A percentile compares a stretch with the other conserved stretches of the same genome.
Conservation (phyloP, 2,797 vertebrate genomes). For the Anableps anableps region DNA sequence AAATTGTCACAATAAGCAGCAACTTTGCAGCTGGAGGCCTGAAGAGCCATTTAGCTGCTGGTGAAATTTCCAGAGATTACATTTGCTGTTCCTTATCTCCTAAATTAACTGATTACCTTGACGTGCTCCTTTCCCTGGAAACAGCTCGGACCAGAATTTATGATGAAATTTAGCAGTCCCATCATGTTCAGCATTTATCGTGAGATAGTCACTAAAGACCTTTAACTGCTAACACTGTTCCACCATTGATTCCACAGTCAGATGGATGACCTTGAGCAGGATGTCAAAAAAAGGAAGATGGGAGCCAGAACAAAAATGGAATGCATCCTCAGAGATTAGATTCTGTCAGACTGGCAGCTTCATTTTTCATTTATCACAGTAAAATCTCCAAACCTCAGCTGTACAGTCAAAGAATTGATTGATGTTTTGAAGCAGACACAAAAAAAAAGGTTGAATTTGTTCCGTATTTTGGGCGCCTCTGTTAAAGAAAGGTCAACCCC, state of each 20-base stretch:
- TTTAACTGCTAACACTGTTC: slow-evolving; percentile 32
- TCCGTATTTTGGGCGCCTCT: slow-evolving; percentile 20
- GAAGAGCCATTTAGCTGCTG: slow-evolving; percentile 63
- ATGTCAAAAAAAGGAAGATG: slow-evolving; percentile 15
- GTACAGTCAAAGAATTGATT: slow-evolving; percentile 14
- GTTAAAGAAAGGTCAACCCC: slow-evolving; percentile 28
- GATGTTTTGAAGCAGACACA: slow-evolving; percentile 15
- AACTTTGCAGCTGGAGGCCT: slow-evolving; percentile 34
- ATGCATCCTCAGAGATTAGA: slow-evolving; percentile 34
- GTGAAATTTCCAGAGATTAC: slow-evolving; percentile 70
- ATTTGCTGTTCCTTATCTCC: slow-evolving; percentile 77
- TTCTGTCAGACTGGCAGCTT: slow-evolving; percentile 28
- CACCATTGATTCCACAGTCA: slow-evolving; percentile 46
- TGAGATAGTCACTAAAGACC: slow-evolving; percentile 33
- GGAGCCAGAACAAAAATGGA: slow-evolving; percentile 35
- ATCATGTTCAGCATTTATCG: slow-evolving; percentile 34
- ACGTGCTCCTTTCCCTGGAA: slow-evolving; percentile 67
- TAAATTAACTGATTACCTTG: slow-evolving; percentile 80
- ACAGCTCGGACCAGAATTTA: slow-evolving; percentile 68
- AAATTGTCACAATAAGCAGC: slow-evolving; percentile 37
- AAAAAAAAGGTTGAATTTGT: slow-evolving; percentile 16
- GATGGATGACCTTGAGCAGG: slow-evolving; percentile 59
- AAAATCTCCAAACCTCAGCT: slow-evolving; percentile 27
- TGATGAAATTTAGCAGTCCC: slow-evolving; percentile 70
- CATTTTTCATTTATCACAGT: slow-evolving; percentile 18